Evolutionary conservation across 2,113 vertebrate genomes (phyloP).

Genomic region (Psittacus erithacus): DNA sequence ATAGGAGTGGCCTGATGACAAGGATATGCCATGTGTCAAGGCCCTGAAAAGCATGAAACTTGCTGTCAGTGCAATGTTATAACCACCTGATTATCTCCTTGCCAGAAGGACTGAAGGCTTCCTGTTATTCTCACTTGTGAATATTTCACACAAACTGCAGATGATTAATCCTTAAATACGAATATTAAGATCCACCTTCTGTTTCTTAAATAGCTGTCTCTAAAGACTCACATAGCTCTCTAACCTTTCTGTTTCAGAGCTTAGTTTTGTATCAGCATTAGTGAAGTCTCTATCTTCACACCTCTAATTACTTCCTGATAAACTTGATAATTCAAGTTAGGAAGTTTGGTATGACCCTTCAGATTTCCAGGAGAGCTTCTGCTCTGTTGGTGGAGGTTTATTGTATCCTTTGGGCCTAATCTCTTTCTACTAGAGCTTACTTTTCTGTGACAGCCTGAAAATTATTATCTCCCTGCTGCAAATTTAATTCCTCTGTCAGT

Average conservation of each 20-base stretch:
- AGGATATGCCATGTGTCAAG: fast-evolving
- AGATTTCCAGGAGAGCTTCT: not conserved
- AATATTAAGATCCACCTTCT: constrained; percentile 23
- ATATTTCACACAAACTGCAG: not conserved
- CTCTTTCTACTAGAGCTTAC: not conserved
- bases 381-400: not conserved
- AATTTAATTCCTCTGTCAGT: not conserved
- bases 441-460: not conserved
- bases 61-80: not conserved
- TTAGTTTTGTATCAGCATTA: not conserved
- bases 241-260: not conserved
- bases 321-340: not conserved
- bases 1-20: not conserved
- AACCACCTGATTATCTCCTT: not conserved
- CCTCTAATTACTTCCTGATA: not conserved
- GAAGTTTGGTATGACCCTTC: not conserved
- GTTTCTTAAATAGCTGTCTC: constrained; percentile 5
- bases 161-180: constrained; percentile 4
- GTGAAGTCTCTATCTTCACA: not conserved
- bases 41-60: not conserved
- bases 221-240: not conserved
- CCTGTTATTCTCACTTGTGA: not conserved
- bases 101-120: not conserved
- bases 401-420: not conserved
- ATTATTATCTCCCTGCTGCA: not conserved